phyloP scores from a whole-genome alignment of 2,113 vertebrate genomes.

The Aegotheles bennettii region DNA sequence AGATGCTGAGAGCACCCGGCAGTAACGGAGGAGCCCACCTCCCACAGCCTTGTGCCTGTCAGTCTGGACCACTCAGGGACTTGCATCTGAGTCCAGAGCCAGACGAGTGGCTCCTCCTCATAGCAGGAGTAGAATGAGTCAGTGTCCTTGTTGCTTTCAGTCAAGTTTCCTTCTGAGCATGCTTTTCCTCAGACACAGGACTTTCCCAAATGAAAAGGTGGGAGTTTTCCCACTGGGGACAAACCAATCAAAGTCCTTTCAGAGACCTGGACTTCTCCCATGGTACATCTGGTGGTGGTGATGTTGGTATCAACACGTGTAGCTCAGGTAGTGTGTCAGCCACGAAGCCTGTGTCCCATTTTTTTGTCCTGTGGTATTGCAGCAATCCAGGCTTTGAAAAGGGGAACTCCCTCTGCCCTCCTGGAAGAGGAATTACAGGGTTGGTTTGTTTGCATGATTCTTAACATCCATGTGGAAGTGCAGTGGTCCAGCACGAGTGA shows the following conservation, averaged over 20 bases:
- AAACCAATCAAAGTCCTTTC: neutral
- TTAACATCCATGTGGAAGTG: neutral
- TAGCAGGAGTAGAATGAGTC: fast-evolving
- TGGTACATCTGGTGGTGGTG: too few species aligned
- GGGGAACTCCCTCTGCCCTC: neutral
- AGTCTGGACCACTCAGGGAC: neutral
- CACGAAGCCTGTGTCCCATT: neutral
- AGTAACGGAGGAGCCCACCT: neutral
- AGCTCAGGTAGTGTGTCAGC: neutral
- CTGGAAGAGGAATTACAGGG: neutral
- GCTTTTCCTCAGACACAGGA: neutral
- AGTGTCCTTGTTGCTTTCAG: neutral
- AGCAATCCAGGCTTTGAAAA: neutral
- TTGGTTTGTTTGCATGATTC: neutral
- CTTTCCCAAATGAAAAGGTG: neutral
- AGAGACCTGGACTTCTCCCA: neutral
- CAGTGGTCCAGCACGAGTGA: neutral
- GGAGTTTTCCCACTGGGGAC: neutral
- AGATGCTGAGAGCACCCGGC: neutral
- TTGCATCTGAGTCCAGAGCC: neutral
- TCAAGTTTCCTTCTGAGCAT: neutral
- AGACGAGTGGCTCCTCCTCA: neutral
- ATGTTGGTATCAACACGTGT: fast-evolving
- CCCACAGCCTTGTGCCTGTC: fast-evolving
- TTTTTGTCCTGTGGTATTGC: fast-evolving